Percentiles rank a stretch among this genome's conserved stretches.
These are phyloP conservation scores for Drosophila quinaria DNA, from an alignment of 2,888 invertebrate species.

Conservation along the genomic window DNA sequence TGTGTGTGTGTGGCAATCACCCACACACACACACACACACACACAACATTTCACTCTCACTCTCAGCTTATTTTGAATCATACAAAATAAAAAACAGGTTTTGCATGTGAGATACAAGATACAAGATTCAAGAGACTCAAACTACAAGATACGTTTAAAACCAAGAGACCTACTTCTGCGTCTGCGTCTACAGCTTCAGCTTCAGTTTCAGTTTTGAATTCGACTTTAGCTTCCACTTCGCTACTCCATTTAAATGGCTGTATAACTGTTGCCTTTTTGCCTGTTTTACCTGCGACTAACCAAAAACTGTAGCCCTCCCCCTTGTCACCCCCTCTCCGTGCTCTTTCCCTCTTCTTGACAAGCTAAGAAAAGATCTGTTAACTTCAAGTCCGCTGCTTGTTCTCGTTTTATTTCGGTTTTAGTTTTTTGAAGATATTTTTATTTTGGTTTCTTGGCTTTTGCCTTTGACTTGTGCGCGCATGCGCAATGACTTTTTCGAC, in stretches of 20 bases:
- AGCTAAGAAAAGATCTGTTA: slow-evolving; percentile 47
- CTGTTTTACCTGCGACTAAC: slow-evolving; percentile 33
- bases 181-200: slow-evolving; percentile 33
- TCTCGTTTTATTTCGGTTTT: slow-evolving; percentile 48
- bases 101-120: slow-evolving; percentile 31
- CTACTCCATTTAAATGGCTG: slow-evolving; percentile 71
- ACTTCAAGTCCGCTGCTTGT: slow-evolving; percentile 46
- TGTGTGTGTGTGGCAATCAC: slow-evolving; percentile 45
- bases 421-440: slow-evolving; percentile 23
- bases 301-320: not conserved
- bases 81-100: slow-evolving; percentile 60
- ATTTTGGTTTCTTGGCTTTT: slow-evolving; percentile 21
- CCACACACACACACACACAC: slow-evolving; percentile 29
- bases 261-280: slow-evolving; percentile 57
- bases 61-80: slow-evolving; percentile 42
- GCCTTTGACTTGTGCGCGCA: slow-evolving; percentile 74
- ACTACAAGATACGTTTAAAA: slow-evolving; percentile 31
- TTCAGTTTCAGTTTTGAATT: slow-evolving; percentile 13
- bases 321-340: not conserved
- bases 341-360: not conserved
- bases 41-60: slow-evolving; percentile 63
- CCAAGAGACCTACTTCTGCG: slow-evolving; percentile 60
- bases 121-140: slow-evolving; percentile 19
- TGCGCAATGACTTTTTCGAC: slow-evolving; percentile 78
- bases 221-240: slow-evolving; percentile 53